These are phyloP conservation scores for Sebastes vulpes DNA, from an alignment of 2,797 vertebrate genomes.

Conservation along the genomic window DNA sequence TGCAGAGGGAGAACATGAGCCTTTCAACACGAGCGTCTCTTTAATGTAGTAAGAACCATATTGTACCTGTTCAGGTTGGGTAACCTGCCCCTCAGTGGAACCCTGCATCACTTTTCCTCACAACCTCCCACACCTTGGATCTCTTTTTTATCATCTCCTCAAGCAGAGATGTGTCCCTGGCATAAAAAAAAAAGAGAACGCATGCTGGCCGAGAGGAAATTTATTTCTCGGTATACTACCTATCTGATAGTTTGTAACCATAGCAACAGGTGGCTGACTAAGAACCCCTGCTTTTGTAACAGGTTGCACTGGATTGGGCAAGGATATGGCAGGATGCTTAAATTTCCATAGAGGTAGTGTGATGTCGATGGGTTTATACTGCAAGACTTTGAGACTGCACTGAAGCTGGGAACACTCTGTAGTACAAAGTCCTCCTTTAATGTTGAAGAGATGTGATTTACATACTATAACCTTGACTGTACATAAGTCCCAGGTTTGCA, in stretches of 20 bases:
- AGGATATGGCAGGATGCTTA: constrained; percentile 13
- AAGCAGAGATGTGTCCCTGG: constrained; percentile 45
- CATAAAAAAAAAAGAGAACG: constrained; percentile 35
- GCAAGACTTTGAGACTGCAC: constrained; percentile 13
- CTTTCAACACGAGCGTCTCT: constrained; percentile 36
- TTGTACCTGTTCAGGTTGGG: constrained; percentile 29
- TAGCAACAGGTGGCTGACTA: constrained; percentile 73
- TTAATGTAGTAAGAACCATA: constrained; percentile 14
- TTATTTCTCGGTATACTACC: constrained; percentile 53
- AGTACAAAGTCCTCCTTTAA: background rate
- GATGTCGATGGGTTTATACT: constrained; percentile 6
- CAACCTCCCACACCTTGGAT: constrained; percentile 46
- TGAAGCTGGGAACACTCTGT: background rate
- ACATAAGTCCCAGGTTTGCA: background rate
- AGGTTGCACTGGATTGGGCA: constrained; percentile 36
- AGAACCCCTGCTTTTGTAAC: constrained; percentile 51
- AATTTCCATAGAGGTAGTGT: constrained; percentile 25
- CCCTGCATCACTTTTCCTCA: constrained; percentile 26
- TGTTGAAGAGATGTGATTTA: background rate
- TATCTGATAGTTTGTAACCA: constrained; percentile 70
- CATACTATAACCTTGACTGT: constrained; percentile 10
- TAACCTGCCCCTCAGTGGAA: constrained; percentile 36
- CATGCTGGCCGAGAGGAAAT: constrained; percentile 48
- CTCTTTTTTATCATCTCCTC: constrained; percentile 63
- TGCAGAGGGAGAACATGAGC: background rate